Evolutionary conservation across 1,140 invertebrate genomes (phyloP).

Genomic region (Schlechtendalia chinensis): DNA sequence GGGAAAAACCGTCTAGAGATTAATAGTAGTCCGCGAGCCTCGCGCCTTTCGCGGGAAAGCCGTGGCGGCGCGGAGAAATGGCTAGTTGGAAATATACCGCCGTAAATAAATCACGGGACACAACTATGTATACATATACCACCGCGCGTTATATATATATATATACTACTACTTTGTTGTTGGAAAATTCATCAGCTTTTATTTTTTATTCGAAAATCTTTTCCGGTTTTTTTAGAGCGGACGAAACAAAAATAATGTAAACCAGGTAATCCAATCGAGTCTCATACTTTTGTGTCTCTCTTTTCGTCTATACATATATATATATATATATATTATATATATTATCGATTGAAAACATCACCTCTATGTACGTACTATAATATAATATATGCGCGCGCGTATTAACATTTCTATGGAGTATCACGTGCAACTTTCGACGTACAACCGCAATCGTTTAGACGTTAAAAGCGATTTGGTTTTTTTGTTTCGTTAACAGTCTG

Average conservation of each 20-base stretch:
- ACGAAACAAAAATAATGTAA: slow-evolving; percentile 18
- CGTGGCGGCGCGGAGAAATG: neutral
- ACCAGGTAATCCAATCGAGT: slow-evolving; percentile 23
- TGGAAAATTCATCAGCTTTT: slow-evolving; percentile 26
- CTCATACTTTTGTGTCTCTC: too few species aligned
- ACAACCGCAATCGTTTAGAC: too few species aligned
- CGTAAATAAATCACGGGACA: slow-evolving; percentile 36
- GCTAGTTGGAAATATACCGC: slow-evolving; percentile 17
- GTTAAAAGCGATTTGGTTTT: too few species aligned
- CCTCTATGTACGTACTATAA: neutral
- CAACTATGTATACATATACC: neutral
- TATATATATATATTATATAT: too few species aligned
- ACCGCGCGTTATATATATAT: too few species aligned
- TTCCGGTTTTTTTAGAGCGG: slow-evolving; percentile 20
- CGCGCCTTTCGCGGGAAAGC: slow-evolving; percentile 20
- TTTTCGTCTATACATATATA: too few species aligned
- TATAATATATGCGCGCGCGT: too few species aligned
- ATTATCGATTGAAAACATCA: neutral
- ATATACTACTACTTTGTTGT: too few species aligned
- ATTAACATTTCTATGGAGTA: too few species aligned
- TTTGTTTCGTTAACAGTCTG: neutral
- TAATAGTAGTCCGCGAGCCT: slow-evolving; percentile 25
- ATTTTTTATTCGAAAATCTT: neutral
- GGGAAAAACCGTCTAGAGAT: slow-evolving; percentile 48
- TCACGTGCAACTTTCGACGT: too few species aligned